Base-by-base conservation (phyloP, 2,797 vertebrate species). In the Agapornis canus region DNA sequence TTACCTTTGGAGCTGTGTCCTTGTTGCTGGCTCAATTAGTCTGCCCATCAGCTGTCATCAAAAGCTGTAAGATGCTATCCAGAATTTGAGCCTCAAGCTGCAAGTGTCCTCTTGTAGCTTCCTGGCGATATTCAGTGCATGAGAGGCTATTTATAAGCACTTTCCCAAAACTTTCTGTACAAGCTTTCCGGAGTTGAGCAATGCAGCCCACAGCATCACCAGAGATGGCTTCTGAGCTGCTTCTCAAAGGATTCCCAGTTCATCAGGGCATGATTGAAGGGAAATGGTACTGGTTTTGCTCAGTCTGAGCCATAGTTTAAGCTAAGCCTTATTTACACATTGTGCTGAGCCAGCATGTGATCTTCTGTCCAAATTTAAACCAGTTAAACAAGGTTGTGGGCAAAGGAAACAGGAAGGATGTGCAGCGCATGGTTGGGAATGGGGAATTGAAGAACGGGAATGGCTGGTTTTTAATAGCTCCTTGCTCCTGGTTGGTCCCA, bases 381-480 rank as follows among this genome's bases (percentile, higher is more conserved):
- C 22, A 21, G 8, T 45, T 56, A 11, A 31, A 27, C 14, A 39
- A 26, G 32, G 6, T 8, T 37, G 8, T 39, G n/a, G 11, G 3
- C 21, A 48, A 47, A 26, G 32, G 40, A 40, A 40, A 29, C 1
- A 0, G 76, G 43, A 20, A 45, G 40, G 37, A 21, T n/a, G 42
- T 22, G 31, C 23, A 10, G n/a, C 27, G 4, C 1, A 0, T 11
- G 40, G 21, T 4, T 79, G 42, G 61, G 25, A 52, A 29, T 0
- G 3, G 19, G 23, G 35, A 39, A 29, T 0, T 16, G 40, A 17
- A 31, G 49, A 54, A 6, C 12, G 32, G 48, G 17, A 40, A 18
- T 6, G 2, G 51, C 27, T 69, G 8, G 0, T 40, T 54, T 71
- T 43, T 9, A n/a, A 3, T 4, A 49, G 68, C 11, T 7, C 39